Evolutionary conservation across 1,140 invertebrate genomes (phyloP), one percentile per base, ranked within the genome.

Genomic region (Cydia pomonella): DNA sequence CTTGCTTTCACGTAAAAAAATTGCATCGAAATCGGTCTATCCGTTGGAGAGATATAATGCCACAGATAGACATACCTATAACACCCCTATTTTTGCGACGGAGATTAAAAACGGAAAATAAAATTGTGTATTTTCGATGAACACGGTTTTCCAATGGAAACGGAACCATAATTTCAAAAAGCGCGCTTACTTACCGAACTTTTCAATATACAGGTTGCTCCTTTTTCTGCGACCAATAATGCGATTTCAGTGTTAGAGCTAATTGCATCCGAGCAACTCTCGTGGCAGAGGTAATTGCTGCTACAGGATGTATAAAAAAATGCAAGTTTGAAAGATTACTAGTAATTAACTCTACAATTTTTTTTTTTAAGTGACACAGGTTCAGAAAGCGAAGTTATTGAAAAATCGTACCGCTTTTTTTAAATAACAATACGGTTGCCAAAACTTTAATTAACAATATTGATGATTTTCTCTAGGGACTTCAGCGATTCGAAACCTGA

Each of bases 151-250:
- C 7, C n/a, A 59, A 59, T 23, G 1, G 53, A 59, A 27, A 69
- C 64, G 64, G 64, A 69, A 69, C 27, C 29, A 7, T 33, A 18
- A 38, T 18, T 38, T 33, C n/a, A 69, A 18, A 47, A 29, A 59
- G 21, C 18, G 44, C 10, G 25, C 64, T 69, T 69, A 69, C 64
- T 69, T 33, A 33, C n/a, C 64, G 27, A 69, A 69, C 29, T 80
- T 84, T 81, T 80, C 47, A 75, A 79, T 85, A 75, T 77, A 86
- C 85, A 87, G 86, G 80, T 76, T 84, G 86, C 82, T 85, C 76
- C 80, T 84, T 87, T 88, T 84, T 83, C 79, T 74, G 72, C 81
- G 79, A 78, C 81, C 84, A 86, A 87, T 86, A 84, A 88, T 86
- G 85, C 83, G 81, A 81, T 87, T 87, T 84, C 85, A 77, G 78